phyloP scores from a whole-genome alignment of 2,888 invertebrate genomes.

The Rhingia rostrata region DNA sequence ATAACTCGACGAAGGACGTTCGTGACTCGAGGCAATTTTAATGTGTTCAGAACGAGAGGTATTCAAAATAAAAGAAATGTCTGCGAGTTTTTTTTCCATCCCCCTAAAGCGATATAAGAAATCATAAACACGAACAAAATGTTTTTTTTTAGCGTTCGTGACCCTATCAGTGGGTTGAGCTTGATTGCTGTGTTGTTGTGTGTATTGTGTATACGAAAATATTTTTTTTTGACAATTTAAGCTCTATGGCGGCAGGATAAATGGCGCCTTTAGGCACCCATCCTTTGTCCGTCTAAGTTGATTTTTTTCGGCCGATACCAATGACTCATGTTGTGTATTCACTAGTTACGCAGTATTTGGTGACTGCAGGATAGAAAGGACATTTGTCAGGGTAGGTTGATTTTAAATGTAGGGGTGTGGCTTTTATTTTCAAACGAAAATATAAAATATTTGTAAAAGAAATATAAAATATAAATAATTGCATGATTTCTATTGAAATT shows the following conservation, averaged over 20 bases:
- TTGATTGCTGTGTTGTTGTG: constrained; percentile 28
- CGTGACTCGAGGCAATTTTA: constrained; percentile 66
- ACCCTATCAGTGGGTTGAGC: constrained; percentile 20
- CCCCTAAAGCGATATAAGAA: constrained; percentile 53
- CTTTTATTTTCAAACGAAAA: too few species aligned
- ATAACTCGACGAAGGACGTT: constrained; percentile 51
- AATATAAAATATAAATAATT: too few species aligned
- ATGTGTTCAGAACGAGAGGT: constrained; percentile 28
- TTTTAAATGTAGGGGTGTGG: too few species aligned
- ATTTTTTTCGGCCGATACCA: constrained; percentile 5
- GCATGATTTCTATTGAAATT: too few species aligned
- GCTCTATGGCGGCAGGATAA: constrained; percentile 49
- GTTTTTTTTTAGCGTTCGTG: constrained; percentile 16
- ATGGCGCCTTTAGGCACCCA: constrained; percentile 51
- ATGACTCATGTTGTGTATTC: constrained; percentile 23
- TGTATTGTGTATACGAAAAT: not conserved
- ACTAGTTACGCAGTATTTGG: not conserved
- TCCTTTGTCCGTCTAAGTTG: constrained; percentile 20
- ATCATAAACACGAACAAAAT: constrained; percentile 65
- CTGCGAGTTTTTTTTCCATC: constrained; percentile 13
- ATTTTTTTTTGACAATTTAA: constrained; percentile 47
- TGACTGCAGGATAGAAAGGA: not conserved
- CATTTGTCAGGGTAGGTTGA: not conserved
- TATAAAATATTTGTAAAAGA: too few species aligned
- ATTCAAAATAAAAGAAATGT: constrained; percentile 26